These are phyloP conservation scores for Thalassaphorura encarpata DNA, from an alignment of 1,140 invertebrate species.

Conservation along the genomic window DNA sequence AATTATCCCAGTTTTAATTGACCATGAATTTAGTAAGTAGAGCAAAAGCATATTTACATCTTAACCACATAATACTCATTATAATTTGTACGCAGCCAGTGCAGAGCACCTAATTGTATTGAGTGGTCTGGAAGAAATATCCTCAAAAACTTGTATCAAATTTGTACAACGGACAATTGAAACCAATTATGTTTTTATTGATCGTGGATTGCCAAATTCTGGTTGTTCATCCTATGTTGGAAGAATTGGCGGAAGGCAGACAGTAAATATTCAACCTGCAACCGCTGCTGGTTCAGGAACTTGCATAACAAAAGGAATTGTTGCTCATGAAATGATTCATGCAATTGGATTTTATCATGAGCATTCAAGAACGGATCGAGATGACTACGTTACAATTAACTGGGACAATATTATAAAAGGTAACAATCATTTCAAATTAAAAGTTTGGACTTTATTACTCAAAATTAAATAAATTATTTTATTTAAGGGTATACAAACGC, in stretches of 20 bases:
- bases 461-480: neutral
- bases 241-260: conserved; percentile 52
- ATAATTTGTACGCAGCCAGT: no score
- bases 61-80: no score
- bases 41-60: no score
- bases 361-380: conserved; percentile 45
- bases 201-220: conserved; percentile 38
- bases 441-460: no score
- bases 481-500: neutral
- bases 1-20: neutral
- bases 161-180: conserved; percentile 1
- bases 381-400: conserved; percentile 43
- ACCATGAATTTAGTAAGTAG: neutral
- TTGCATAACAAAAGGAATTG: conserved; percentile 35
- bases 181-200: conserved; percentile 6
- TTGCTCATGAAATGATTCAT: conserved; percentile 48
- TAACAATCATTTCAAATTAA: neutral
- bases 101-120: neutral
- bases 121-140: conserved; percentile 3
- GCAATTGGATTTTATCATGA: conserved; percentile 48
- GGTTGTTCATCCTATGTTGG: conserved; percentile 77
- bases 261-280: conserved; percentile 22
- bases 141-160: conserved; percentile 13
- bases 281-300: neutral
- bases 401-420: conserved; percentile 45